Percentiles rank a stretch among this genome's conserved stretches.
Evolutionary conservation across 2,797 vertebrate species (phyloP).

Genomic region (Gephyroberyx darwinii): DNA sequence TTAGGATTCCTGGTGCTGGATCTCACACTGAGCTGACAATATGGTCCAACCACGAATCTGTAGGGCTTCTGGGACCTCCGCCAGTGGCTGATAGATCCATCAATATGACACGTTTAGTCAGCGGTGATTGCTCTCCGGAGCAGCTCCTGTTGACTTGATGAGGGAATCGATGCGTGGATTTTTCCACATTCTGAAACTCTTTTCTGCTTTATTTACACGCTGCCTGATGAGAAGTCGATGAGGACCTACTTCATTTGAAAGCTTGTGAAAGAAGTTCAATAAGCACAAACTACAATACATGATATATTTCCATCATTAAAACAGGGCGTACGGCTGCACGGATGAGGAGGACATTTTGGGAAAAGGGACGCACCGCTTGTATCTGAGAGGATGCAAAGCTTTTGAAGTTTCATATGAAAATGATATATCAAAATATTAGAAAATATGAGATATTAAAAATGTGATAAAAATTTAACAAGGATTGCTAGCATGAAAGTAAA

Average conservation of each 20-base stretch:
- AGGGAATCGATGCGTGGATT: constrained; percentile 36
- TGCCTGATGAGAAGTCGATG: constrained; percentile 21
- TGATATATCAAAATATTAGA: too few species aligned
- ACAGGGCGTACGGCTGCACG: background rate
- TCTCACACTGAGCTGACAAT: constrained; percentile 71
- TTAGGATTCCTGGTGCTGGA: constrained; percentile 54
- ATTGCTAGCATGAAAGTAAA: too few species aligned
- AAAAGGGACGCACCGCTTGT: background rate
- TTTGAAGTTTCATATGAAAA: too few species aligned
- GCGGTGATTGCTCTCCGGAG: constrained; percentile 61
- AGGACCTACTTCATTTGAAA: constrained; percentile 4
- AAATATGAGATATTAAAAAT: too few species aligned
- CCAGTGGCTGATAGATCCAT: constrained; percentile 74
- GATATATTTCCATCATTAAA: background rate
- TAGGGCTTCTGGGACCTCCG: constrained; percentile 62
- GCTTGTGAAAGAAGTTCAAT: constrained; percentile 6
- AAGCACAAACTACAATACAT: background rate
- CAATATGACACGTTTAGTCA: constrained; percentile 62
- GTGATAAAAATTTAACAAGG: too few species aligned
- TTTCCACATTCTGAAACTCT: constrained; percentile 39
- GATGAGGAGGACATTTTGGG: background rate
- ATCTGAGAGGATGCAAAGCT: background rate
- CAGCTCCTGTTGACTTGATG: constrained; percentile 50
- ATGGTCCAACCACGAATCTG: constrained; percentile 64
- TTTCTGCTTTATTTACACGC: constrained; percentile 53